Base-by-base conservation (phyloP, 2,797 vertebrate genomes). In the Anniella stebbinsi region DNA sequence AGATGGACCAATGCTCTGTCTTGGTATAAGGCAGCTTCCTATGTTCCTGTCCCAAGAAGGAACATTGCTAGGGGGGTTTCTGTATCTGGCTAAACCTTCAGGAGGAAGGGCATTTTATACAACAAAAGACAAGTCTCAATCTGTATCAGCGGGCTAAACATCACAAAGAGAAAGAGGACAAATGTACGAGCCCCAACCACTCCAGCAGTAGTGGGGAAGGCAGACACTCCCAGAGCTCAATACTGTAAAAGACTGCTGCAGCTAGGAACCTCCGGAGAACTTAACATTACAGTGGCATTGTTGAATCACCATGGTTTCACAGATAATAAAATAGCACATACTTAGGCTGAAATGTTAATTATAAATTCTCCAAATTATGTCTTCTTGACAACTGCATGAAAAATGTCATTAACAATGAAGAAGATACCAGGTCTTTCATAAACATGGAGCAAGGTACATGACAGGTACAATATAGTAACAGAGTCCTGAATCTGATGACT, bases 341-440 rank as follows among this genome's bases (percentile, higher is more conserved):
- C 28, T 67, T 84, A 84, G n/a, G 28, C 25, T 84, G 57, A 12
- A 25, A 12, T 84, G 17, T 33, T 45, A 66, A 76, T 45, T 69
- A 60, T 0, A n/a, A 77, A 0, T 54, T 15, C 30, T n/a, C 63
- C 63, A 86, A 87, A 73, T 48, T 38, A 87, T 0, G 63, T 25
- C 69, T 67, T 83, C 75, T 63, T 78, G 33, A 82, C 18, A 7
- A 41, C 36, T 48, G 73, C 33, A 92, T 88, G 80, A 4, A 30
- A 86, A 30, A 45, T 54, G 18, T 28, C 38, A 70, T 80, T 36
- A 84, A 25, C 23, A 78, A 86, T 38, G 36, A 0, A 0, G 54
- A 87, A 60, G 77, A 87, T 80, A 89, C 57, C 51, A 73, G 38
- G 60, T 81, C 63, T 75, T 73, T 80, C 36, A 57, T 70, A 77